These are phyloP conservation scores for Drosophila repletoides DNA, from an alignment of 1,140 invertebrate species.

Conservation along the genomic window DNA sequence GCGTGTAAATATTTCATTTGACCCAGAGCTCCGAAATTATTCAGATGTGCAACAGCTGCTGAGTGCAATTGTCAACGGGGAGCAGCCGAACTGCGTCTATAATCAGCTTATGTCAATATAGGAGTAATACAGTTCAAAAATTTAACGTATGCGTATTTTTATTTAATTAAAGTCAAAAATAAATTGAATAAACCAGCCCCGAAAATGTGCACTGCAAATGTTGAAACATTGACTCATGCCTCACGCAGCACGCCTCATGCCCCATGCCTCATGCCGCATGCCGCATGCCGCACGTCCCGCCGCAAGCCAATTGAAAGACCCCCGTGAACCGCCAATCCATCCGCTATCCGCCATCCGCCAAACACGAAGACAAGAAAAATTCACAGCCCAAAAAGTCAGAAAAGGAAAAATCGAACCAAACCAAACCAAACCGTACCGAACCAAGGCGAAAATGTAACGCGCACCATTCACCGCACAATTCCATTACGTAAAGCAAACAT, in stretches of 20 bases:
- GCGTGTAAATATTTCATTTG: neutral
- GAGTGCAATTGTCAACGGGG: conserved; percentile 3
- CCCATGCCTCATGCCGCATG: neutral
- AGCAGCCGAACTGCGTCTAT: conserved; percentile 25
- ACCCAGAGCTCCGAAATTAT: neutral
- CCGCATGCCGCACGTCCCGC: neutral
- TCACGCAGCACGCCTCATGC: neutral
- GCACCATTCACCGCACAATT: conserved; percentile 74
- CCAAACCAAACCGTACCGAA: conserved; percentile 22
- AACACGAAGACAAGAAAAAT: conserved; percentile 58
- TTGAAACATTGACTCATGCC: conserved; percentile 41
- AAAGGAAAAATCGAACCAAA: conserved; percentile 2
- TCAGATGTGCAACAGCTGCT: conserved; percentile 3
- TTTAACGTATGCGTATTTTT: conserved; percentile 68
- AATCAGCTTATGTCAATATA: conserved; percentile 55
- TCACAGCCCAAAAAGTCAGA: conserved; percentile 59
- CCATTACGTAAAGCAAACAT: conserved; percentile 80
- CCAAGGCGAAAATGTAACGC: conserved; percentile 59
- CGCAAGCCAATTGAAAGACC: conserved; percentile 57
- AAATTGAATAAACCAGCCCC: conserved; percentile 53
- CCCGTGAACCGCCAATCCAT: conserved; percentile 40
- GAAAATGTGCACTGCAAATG: conserved; percentile 51
- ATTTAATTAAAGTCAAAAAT: conserved; percentile 73
- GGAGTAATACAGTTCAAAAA: conserved; percentile 10
- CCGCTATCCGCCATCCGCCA: no score